These are phyloP conservation scores for Prolemur simus DNA, from an alignment of 2,113 vertebrate genomes.

Conservation along the genomic window DNA sequence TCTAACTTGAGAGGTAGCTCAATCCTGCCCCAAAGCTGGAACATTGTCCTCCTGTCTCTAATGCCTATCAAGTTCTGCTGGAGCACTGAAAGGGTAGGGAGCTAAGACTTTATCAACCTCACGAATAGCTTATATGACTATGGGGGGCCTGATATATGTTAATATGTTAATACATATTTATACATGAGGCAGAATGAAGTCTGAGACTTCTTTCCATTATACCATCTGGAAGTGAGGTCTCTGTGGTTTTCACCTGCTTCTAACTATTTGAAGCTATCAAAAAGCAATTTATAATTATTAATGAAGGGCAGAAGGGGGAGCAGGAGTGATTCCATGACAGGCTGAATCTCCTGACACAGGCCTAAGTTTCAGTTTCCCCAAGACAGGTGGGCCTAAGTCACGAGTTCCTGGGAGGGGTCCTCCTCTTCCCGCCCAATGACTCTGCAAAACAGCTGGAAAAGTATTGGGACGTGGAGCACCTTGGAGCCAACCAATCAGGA, in stretches of 20 bases:
- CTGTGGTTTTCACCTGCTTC: neutral
- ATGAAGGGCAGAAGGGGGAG: no score
- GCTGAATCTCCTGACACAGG: no score
- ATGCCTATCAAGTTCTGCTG: neutral
- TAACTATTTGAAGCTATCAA: neutral
- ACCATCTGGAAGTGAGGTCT: neutral
- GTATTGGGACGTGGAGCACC: no score
- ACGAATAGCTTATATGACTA: neutral
- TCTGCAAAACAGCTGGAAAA: no score
- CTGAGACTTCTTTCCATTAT: neutral
- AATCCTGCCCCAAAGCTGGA: neutral
- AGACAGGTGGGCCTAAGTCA: no score
- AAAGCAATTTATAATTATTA: neutral
- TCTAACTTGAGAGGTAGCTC: neutral
- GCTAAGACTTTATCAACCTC: neutral
- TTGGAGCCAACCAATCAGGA: no score
- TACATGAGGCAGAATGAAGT: neutral
- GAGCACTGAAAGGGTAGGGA: neutral
- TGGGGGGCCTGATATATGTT: neutral
- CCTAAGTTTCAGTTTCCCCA: no score
- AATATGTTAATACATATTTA: neutral
- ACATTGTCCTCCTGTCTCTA: neutral
- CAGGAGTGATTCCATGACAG: no score
- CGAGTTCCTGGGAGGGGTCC: no score
- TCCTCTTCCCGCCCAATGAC: no score